Conservation (phyloP, 2,888 invertebrate species). For the Auanema sp. region DNA sequence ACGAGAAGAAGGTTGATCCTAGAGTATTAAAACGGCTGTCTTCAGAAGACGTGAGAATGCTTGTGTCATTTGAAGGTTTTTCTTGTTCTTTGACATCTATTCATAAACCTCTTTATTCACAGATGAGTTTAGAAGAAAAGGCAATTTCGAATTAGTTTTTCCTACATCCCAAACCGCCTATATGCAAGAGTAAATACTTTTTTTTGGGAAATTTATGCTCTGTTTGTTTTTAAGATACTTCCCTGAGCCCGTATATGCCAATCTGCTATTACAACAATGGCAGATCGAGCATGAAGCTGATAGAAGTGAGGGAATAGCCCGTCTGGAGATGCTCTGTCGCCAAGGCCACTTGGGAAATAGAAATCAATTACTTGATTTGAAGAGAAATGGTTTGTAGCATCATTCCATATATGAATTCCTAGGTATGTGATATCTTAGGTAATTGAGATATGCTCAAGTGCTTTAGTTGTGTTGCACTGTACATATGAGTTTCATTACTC, state of each 20-base stretch:
- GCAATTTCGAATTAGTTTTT: slow-evolving; percentile 67
- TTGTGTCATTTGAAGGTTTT: slow-evolving; percentile 43
- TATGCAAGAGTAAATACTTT: slow-evolving; percentile 11
- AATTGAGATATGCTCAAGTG: too few species aligned
- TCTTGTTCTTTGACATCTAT: neutral
- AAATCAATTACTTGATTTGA: neutral
- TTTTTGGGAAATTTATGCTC: slow-evolving; percentile 5
- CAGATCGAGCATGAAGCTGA: slow-evolving; percentile 37
- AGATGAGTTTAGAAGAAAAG: slow-evolving; percentile 67
- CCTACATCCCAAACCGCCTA: slow-evolving; percentile 63
- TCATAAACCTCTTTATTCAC: slow-evolving; percentile 64
- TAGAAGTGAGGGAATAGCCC: slow-evolving; percentile 26
- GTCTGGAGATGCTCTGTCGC: slow-evolving; percentile 39
- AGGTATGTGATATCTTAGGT: too few species aligned
- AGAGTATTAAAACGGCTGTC: slow-evolving; percentile 40
- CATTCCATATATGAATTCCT: too few species aligned
- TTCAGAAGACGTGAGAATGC: slow-evolving; percentile 45
- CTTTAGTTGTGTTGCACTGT: too few species aligned
- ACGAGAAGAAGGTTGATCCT: slow-evolving; percentile 19
- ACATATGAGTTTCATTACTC: too few species aligned
- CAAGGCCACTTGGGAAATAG: slow-evolving; percentile 29
- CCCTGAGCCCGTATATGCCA: slow-evolving; percentile 54
- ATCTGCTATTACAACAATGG: slow-evolving; percentile 57
- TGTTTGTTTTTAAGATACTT: slow-evolving; percentile 60
- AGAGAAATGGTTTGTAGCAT: too few species aligned